These are phyloP conservation scores for Drosophila subsilvestris DNA, from an alignment of 2,888 invertebrate species.

Conservation along the genomic window DNA sequence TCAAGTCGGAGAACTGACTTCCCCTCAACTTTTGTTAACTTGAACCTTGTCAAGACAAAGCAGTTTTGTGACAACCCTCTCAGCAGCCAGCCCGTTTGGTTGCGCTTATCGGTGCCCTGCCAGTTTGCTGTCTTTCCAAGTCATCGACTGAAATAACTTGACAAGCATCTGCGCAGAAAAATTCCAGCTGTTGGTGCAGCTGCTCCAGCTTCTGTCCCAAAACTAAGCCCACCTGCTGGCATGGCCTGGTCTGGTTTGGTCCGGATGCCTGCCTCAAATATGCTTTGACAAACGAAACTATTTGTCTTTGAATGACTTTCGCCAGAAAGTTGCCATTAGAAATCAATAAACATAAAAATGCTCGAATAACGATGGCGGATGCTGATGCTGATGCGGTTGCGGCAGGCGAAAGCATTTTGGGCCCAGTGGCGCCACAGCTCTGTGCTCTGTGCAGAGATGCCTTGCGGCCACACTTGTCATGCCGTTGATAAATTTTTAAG, in stretches of 20 bases:
- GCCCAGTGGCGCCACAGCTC: slow-evolving; percentile 36
- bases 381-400: slow-evolving; percentile 1
- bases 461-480: slow-evolving; percentile 72
- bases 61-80: too few relatives aligned
- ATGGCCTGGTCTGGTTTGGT: not conserved
- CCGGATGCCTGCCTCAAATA: slow-evolving; percentile 36
- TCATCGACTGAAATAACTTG: slow-evolving; percentile 58
- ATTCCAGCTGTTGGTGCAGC: slow-evolving; percentile 3
- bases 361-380: slow-evolving; percentile 64
- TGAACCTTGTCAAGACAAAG: not conserved
- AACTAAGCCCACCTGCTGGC: slow-evolving; percentile 19
- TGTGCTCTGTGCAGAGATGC: slow-evolving; percentile 24
- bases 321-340: slow-evolving; percentile 53
- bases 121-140: slow-evolving; percentile 62
- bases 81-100: not conserved
- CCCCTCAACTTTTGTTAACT: not conserved
- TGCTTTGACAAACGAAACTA: slow-evolving; percentile 74
- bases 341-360: slow-evolving; percentile 72
- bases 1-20: too few relatives aligned
- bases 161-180: not conserved
- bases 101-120: slow-evolving; percentile 39
- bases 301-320: slow-evolving; percentile 69
- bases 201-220: not conserved
- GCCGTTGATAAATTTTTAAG: slow-evolving; percentile 78
- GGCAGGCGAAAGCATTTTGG: slow-evolving; percentile 46